A percentile compares a stretch with the other conserved stretches of the same genome.
These are phyloP conservation scores for rat (Rattus norvegicus) DNA, from an alignment of 2,113 vertebrate genomes.

Conservation along the genomic window GRCr8 NC_086023.1:78029001-78029500, in stretches of 20 bases:
- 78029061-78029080: neutral
- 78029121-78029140: neutral
- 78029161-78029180: neutral
- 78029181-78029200: slow-evolving; percentile 28
- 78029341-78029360: neutral
- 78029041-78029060: neutral
- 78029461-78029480: slow-evolving; percentile 7
- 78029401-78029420: neutral
- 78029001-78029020: neutral
- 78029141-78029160: neutral
- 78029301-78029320: neutral
- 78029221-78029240: neutral
- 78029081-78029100: neutral
- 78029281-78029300: neutral
- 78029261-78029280: neutral
- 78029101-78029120: neutral
- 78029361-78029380: rapidly evolving
- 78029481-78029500: neutral
- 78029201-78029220: slow-evolving; percentile 8
- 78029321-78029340: neutral
- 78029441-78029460: neutral
- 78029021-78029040: neutral
- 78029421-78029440: neutral
- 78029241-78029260: neutral
- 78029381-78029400: neutral